Conservation (phyloP, 2,797 vertebrate species). For the Linurgus olivaceus region DNA sequence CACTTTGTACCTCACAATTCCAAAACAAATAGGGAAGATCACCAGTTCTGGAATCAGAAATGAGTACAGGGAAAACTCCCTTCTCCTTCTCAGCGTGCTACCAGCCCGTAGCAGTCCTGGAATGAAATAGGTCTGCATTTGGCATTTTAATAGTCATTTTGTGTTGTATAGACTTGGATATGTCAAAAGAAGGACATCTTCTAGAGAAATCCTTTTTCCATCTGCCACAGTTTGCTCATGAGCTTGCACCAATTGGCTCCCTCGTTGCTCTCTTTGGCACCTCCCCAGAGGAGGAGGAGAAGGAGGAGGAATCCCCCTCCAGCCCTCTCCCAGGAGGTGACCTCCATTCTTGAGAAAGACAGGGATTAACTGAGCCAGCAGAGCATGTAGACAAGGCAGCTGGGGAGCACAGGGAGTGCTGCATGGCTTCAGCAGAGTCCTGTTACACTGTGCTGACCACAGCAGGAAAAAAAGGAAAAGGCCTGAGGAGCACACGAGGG, state of each 20-base stretch:
- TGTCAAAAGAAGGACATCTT: neutral
- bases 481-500: neutral
- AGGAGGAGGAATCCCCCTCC: neutral
- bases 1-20: neutral
- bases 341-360: constrained; percentile 34
- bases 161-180: neutral
- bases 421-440: neutral
- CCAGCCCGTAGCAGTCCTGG: neutral
- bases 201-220: neutral
- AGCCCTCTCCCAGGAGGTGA: constrained; percentile 3
- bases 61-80: neutral
- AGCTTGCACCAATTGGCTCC: neutral
- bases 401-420: neutral
- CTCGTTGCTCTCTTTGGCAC: constrained; percentile 9
- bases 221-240: neutral
- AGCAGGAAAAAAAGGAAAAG: neutral
- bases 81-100: neutral
- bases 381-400: neutral
- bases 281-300: neutral
- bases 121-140: neutral
- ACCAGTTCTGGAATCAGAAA: neutral
- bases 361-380: constrained; percentile 19
- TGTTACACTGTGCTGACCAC: neutral
- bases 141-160: neutral
- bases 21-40: neutral